phyloP scores from a whole-genome alignment of 2,888 invertebrate genomes.

The Autographa pulchrina region DNA sequence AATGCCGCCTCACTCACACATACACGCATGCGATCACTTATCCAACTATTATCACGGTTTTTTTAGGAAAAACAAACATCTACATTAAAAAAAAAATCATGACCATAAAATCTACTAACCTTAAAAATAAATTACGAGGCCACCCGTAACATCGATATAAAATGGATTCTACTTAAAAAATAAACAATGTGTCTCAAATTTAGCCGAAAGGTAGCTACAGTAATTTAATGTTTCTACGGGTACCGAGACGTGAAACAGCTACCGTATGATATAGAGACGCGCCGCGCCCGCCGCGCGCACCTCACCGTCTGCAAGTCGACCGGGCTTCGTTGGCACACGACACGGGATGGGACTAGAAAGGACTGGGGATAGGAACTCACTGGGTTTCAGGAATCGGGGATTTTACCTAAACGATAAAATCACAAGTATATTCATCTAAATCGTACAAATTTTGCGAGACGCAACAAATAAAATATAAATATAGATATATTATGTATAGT shows the following conservation, averaged over 20 bases:
- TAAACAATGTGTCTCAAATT: conserved; percentile 75
- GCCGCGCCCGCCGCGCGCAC: conserved; percentile 25
- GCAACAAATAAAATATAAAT: conserved; percentile 56
- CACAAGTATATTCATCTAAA: conserved; percentile 52
- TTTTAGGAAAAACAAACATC: conserved; percentile 82
- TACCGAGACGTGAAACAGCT: conserved; percentile 66
- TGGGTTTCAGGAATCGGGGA: conserved; percentile 75
- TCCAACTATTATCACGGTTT: conserved; percentile 89
- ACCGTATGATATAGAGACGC: conserved; percentile 46
- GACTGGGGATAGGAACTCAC: conserved; percentile 81
- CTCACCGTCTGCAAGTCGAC: conserved; percentile 70
- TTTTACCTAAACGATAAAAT: conserved; percentile 51
- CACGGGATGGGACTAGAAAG: conserved; percentile 86
- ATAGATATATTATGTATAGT: conserved; percentile 55
- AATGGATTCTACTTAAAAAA: conserved; percentile 83
- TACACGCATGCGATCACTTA: conserved; percentile 82
- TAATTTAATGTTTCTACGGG: conserved; percentile 72
- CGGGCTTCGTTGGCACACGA: conserved; percentile 86
- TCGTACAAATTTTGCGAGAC: conserved; percentile 53
- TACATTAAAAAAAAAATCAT: conserved; percentile 81
- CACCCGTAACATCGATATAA: conserved; percentile 80
- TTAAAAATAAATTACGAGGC: conserved; percentile 86
- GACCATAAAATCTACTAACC: conserved; percentile 86
- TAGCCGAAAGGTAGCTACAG: conserved; percentile 68
- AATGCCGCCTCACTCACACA: conserved; percentile 82